Percentiles rank a stretch among this genome's conserved stretches.
Evolutionary conservation across 1,140 invertebrate genomes (phyloP).

Genomic region (Drosophila parabipectinata): DNA sequence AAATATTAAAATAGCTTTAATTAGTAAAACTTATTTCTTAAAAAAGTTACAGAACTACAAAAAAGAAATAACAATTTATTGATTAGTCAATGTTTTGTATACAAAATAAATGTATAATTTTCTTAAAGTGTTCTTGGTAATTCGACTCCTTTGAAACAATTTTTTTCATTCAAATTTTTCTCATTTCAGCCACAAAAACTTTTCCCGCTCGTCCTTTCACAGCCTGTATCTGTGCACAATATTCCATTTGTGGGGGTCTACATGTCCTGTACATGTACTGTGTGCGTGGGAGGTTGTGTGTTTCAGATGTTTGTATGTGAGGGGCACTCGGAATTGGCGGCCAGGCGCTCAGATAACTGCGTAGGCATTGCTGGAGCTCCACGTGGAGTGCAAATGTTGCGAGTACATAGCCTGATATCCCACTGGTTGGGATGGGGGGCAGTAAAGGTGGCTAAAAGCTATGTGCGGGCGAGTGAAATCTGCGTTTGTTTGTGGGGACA

Average conservation of each 20-base stretch:
- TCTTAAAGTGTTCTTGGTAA: not conserved
- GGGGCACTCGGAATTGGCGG: slow-evolving; percentile 43
- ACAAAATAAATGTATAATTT: not conserved
- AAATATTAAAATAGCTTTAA: not conserved
- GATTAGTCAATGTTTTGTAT: too few relatives aligned
- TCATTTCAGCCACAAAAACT: slow-evolving; percentile 51
- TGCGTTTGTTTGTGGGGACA: slow-evolving; percentile 17
- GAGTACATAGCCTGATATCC: slow-evolving; percentile 17
- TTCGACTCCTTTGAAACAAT: not conserved
- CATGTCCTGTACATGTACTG: slow-evolving; percentile 11
- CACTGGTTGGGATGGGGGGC: not conserved
- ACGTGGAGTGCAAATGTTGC: slow-evolving; percentile 35
- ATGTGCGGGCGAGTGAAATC: slow-evolving; percentile 12
- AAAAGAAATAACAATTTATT: too few relatives aligned
- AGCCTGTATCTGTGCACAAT: slow-evolving; percentile 2
- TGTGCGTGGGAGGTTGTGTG: slow-evolving; percentile 4
- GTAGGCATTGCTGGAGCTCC: slow-evolving; percentile 37
- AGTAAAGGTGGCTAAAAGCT: not conserved
- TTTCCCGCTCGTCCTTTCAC: slow-evolving; percentile 33
- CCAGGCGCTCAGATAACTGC: slow-evolving; percentile 66
- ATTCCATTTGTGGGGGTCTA: slow-evolving; percentile 4
- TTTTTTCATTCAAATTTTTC: slow-evolving; percentile 27
- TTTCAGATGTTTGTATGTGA: slow-evolving; percentile 53
- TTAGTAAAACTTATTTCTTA: too few relatives aligned
- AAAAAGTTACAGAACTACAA: too few relatives aligned